These are phyloP conservation scores for Neotoma lepida DNA, from an alignment of 2,113 vertebrate species.

Conservation along the genomic window DNA sequence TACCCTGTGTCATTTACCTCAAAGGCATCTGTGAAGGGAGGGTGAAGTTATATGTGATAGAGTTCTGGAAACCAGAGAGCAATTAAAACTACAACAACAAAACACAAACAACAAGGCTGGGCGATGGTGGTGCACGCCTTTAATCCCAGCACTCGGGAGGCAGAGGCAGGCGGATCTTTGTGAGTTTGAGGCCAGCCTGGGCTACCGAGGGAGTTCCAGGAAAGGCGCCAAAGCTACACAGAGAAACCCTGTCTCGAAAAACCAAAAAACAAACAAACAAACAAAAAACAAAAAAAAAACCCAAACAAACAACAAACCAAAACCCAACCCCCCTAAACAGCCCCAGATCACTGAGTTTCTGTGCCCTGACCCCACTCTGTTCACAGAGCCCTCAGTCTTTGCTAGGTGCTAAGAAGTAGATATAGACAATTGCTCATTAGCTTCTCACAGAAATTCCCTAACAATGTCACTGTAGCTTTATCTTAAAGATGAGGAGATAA, in stretches of 20 bases:
- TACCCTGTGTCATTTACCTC: background rate
- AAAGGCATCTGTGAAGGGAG: background rate
- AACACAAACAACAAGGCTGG: background rate
- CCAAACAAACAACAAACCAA: background rate
- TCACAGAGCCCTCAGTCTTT: background rate
- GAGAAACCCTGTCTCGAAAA: no score
- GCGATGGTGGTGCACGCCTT: no score
- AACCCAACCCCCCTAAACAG: background rate
- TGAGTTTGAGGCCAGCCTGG: no score
- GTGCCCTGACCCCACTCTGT: background rate
- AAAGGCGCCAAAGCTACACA: no score
- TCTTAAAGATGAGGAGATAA: slow-evolving; percentile 25
- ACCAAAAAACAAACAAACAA: no score
- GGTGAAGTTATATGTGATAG: background rate
- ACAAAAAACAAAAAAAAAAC: no score
- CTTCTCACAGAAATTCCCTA: background rate
- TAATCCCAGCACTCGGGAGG: no score
- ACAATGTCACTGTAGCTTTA: background rate
- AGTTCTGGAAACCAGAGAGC: background rate
- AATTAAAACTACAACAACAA: background rate
- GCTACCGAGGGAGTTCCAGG: no score
- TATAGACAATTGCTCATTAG: background rate
- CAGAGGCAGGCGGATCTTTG: no score
- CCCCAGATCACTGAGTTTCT: background rate
- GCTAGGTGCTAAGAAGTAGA: background rate